Evolutionary conservation across 2,113 vertebrate species (phyloP), one percentile per base, ranked within the genome.

Genomic region (Microtus pennsylvanicus): DNA sequence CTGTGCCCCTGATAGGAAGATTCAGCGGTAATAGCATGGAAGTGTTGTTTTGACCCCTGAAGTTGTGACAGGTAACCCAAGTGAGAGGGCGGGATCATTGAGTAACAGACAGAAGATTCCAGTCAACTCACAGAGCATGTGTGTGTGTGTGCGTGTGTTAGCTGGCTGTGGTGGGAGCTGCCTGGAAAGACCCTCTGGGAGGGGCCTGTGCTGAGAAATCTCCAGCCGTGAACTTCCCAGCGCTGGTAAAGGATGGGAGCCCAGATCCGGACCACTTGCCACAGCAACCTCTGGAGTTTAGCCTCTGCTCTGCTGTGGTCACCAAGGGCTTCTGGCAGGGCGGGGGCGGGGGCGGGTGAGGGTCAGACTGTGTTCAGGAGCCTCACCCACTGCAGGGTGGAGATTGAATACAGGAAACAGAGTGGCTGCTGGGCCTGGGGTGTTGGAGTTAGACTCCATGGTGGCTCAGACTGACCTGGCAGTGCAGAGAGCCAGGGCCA

Each of bases 51-150:
- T 38, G 52, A 22, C n/a, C 5, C 0, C 7, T 5, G 1, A 10
- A 63, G 45, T 24, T 47, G 24, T 30, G 69, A 6, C 5, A 9
- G 22, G 28, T 61, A 24, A 42, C n/a, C 8, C 5, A 58, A 47
- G 55, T 38, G 11, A 55, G n/a, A 7, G 30, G 26, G 28, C 17
- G 22, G 47, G 65, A 26, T 33, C 12, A 0, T 50, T 65, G n/a
- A 47, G 61, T 67, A 58, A 47, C 10, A 6, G 28, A 45, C 38
- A 86, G 58, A 47, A 85, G 19, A 69, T 17, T 80, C 47, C 35
- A 69, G 9, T 26, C 6, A 9, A 1, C 0, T 30, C 5, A 3
- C 1, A 26, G 74, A 75, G 21, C 0, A 16, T 35, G 16, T 0
- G 38, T 42, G 42, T 10, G 52, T 16, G 52, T 52, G 69, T 70